A percentile compares a stretch with the other conserved stretches of the same genome.
These are phyloP conservation scores for Mohoua ochrocephala DNA, from an alignment of 2,113 vertebrate genomes.

Conservation along the genomic window DNA sequence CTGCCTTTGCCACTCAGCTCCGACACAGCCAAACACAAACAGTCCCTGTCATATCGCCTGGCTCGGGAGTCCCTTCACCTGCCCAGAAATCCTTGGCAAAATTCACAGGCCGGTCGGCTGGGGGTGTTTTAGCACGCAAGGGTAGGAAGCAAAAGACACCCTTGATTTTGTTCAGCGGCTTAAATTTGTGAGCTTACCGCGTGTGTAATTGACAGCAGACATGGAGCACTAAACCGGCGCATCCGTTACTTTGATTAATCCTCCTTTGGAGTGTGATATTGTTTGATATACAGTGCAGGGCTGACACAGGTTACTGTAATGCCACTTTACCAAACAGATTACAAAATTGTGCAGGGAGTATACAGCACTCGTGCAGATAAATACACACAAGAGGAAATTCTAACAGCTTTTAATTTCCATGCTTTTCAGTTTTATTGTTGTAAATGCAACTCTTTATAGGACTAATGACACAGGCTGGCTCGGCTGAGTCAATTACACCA, in stretches of 20 bases:
- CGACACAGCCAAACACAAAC: slow-evolving; percentile 28
- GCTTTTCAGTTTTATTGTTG: slow-evolving; percentile 82
- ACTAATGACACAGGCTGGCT: slow-evolving; percentile 76
- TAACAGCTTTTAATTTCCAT: slow-evolving; percentile 82
- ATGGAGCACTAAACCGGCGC: neutral
- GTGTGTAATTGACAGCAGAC: slow-evolving; percentile 16
- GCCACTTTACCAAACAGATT: slow-evolving; percentile 70
- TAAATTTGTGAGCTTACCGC: neutral
- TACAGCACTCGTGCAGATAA: slow-evolving; percentile 68
- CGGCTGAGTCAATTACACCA: slow-evolving; percentile 72
- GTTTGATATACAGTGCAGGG: slow-evolving; percentile 55
- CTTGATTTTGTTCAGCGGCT: neutral
- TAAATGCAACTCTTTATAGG: slow-evolving; percentile 78
- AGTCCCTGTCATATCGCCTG: neutral
- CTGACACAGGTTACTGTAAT: slow-evolving; percentile 65
- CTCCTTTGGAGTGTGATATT: slow-evolving; percentile 58
- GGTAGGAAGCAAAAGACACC: neutral
- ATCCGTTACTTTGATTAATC: slow-evolving; percentile 49
- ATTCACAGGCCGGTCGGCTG: neutral
- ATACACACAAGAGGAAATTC: slow-evolving; percentile 75
- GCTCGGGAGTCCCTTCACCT: neutral
- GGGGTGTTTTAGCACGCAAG: neutral
- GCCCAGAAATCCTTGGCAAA: neutral
- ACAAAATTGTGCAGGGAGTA: slow-evolving; percentile 63
- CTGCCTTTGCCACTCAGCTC: neutral